Evolutionary conservation across 2,797 vertebrate species (phyloP).

Genomic region (Spondyliosoma cantharus): DNA sequence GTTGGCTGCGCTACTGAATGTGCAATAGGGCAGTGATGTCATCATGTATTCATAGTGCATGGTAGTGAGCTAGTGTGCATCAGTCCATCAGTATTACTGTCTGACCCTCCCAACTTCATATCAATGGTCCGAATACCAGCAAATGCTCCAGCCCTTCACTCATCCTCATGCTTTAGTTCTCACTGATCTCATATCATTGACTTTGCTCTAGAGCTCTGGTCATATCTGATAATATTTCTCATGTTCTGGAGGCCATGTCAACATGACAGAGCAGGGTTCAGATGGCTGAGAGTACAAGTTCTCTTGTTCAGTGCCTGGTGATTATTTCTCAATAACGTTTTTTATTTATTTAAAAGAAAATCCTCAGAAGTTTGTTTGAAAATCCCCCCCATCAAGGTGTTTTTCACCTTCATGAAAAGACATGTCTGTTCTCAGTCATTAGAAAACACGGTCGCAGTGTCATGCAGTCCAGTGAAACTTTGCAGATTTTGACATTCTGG

Average conservation of each 20-base stretch:
- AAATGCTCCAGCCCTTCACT: conserved; percentile 5
- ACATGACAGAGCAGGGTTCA: not conserved
- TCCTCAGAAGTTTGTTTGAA: conserved; percentile 3
- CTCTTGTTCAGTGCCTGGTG: conserved; percentile 31
- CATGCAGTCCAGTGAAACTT: conserved; percentile 13
- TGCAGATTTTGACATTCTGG: conserved; percentile 1
- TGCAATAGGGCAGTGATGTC: conserved; percentile 58
- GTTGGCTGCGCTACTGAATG: conserved; percentile 38
- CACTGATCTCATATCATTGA: conserved; percentile 25
- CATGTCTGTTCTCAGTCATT: conserved; percentile 4
- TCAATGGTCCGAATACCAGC: conserved; percentile 44
- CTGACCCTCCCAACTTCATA: conserved; percentile 37
- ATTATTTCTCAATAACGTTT: conserved; percentile 16
- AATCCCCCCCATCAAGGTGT: not conserved
- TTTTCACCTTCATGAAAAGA: conserved; percentile 10
- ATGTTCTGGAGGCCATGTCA: conserved; percentile 16
- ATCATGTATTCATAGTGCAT: conserved; percentile 37
- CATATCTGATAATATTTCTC: conserved; percentile 43
- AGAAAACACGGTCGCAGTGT: conserved; percentile 14
- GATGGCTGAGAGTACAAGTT: not conserved
- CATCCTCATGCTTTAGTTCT: conserved; percentile 8
- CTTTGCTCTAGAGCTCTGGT: conserved; percentile 9
- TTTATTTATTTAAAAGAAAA: conserved; percentile 8
- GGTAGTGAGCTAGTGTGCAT: conserved; percentile 31
- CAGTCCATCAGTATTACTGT: conserved; percentile 68